These are phyloP conservation scores for Propithecus coquereli DNA, from an alignment of 2,113 vertebrate species.

Conservation along the genomic window DNA sequence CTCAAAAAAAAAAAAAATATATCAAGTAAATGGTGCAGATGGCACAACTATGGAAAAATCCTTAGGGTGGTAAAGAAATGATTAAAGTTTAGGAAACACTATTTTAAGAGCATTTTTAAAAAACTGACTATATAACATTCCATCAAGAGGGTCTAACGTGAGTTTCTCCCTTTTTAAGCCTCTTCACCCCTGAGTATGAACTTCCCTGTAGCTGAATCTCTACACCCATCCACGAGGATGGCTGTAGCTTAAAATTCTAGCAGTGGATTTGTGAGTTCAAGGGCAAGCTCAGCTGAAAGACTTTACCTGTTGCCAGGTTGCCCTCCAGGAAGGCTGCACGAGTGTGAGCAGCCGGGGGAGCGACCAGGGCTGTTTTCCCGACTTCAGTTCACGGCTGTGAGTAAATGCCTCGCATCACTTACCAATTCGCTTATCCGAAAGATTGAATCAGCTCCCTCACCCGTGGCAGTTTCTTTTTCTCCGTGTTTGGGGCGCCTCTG, in stretches of 20 bases:
- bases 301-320: not conserved
- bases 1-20: no score
- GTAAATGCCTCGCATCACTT: not conserved
- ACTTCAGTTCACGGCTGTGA: not conserved
- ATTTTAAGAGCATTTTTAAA: not conserved
- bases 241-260: not conserved
- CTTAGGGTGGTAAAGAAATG: not conserved
- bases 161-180: not conserved
- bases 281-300: not conserved
- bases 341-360: not conserved
- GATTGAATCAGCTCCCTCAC: not conserved
- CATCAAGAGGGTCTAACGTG: not conserved
- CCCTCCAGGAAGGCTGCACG: not conserved
- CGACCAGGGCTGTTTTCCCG: not conserved
- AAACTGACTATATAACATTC: not conserved
- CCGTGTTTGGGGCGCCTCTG: conserved; percentile 32
- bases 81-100: not conserved
- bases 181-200: not conserved
- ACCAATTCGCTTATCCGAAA: not conserved
- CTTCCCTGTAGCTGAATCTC: not conserved
- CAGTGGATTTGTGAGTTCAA: not conserved
- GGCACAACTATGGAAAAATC: not conserved
- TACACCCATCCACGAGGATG: not conserved
- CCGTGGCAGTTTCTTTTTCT: not conserved
- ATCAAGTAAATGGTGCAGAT: not conserved